Percentiles rank a stretch among this genome's conserved stretches.
Conservation (phyloP, 35 echinoderm and acorn worm genomes). For the Diadema setosum region DNA sequence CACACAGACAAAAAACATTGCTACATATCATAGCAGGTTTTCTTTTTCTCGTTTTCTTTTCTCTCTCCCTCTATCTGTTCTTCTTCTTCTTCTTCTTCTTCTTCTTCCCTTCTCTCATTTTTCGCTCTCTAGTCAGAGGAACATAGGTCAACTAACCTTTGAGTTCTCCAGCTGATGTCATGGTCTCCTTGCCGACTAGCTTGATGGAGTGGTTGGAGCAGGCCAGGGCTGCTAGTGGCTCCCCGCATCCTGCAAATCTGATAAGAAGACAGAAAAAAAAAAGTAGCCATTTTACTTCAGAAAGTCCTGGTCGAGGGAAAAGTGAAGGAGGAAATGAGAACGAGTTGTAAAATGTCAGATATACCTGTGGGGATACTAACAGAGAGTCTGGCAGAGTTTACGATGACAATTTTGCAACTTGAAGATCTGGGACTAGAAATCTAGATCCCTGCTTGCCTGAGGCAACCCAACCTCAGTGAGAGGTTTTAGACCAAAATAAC, state of each 20-base stretch:
- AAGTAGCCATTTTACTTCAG: not conserved
- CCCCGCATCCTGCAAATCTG: constrained; percentile 7
- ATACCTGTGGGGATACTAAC: not conserved
- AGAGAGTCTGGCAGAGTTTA: not conserved
- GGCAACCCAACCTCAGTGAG: not conserved
- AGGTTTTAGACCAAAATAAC: no score
- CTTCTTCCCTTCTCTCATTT: no score
- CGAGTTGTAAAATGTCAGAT: no score
- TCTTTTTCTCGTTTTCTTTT: no score
- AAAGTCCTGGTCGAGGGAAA: no score
- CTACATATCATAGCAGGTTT: no score
- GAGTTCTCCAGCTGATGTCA: not conserved
- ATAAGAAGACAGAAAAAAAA: not conserved
- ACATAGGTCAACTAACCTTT: not conserved
- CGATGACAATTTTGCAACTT: not conserved
- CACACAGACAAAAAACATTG: no score
- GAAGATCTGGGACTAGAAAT: not conserved
- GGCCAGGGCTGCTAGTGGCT: not conserved
- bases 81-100: no score
- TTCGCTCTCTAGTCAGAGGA: no score
- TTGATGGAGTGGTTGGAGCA: not conserved
- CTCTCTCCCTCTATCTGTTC: no score
- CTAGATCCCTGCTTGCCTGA: not conserved
- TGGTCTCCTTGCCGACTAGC: not conserved
- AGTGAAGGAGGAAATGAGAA: no score